Evolutionary conservation across 2,888 invertebrate genomes (phyloP).

Genomic region (Clostera curtula): DNA sequence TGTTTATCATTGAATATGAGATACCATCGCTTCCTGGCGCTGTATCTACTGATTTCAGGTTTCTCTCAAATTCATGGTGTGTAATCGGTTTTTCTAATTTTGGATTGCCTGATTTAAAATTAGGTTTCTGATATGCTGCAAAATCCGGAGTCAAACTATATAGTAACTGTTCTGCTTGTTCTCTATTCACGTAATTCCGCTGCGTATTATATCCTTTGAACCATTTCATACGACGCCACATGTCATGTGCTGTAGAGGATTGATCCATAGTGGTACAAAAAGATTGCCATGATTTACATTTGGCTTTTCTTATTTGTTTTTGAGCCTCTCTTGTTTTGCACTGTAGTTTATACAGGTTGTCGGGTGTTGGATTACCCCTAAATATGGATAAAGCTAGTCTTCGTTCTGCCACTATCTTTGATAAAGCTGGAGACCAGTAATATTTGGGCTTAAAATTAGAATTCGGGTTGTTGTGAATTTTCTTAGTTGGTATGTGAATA

Average conservation of each 20-base stretch:
- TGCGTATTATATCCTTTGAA: neutral
- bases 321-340: neutral
- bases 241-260: neutral
- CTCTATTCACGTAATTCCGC: neutral
- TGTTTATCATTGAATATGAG: conserved; percentile 1
- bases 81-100: neutral
- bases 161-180: neutral
- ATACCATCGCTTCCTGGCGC: conserved; percentile 2
- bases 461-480: conserved; percentile 2
- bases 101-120: neutral
- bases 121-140: neutral
- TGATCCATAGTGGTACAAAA: conserved; percentile 1
- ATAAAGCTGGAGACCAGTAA: conserved; percentile 4
- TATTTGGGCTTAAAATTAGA: conserved; percentile 5
- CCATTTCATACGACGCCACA: conserved; percentile 1
- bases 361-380: conserved; percentile 7
- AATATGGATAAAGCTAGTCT: conserved; percentile 5
- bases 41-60: conserved; percentile 6
- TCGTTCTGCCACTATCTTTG: conserved; percentile 6
- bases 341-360: neutral
- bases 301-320: neutral
- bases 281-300: neutral
- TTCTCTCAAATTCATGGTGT: conserved; percentile 5
- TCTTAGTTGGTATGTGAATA: conserved; percentile 3
- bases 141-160: conserved; percentile 1